These are phyloP conservation scores for Eupristina koningsbergeri DNA, from an alignment of 1,140 invertebrate genomes.

Conservation along the genomic window DNA sequence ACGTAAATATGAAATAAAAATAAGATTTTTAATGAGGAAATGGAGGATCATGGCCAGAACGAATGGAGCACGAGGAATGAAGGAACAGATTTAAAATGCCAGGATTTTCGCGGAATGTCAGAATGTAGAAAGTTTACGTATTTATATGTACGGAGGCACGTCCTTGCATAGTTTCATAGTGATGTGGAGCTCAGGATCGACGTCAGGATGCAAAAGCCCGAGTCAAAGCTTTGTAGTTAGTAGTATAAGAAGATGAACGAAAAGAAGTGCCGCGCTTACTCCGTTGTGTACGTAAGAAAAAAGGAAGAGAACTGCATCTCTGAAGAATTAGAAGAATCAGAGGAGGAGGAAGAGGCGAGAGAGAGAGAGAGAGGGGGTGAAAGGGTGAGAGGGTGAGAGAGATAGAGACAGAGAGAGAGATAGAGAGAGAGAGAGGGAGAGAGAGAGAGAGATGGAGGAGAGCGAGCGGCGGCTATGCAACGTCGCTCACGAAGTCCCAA, in stretches of 20 bases:
- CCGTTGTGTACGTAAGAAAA: conserved; percentile 20
- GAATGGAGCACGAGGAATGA: background rate
- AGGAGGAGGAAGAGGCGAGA: background rate
- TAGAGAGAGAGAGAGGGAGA: conserved; percentile 5
- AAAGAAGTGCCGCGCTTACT: conserved; percentile 22
- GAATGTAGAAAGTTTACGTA: background rate
- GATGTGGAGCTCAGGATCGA: conserved; percentile 11
- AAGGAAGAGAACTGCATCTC: conserved; percentile 40
- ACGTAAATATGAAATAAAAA: background rate
- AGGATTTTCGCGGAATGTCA: background rate
- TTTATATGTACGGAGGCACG: background rate
- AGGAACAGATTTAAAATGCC: conserved; percentile 21
- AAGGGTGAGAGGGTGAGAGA: background rate
- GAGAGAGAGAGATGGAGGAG: conserved; percentile 32
- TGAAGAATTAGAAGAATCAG: background rate
- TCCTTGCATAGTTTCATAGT: conserved; percentile 20
- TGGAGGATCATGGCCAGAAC: background rate
- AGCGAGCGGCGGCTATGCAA: conserved; percentile 39
- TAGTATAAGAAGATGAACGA: conserved; percentile 41
- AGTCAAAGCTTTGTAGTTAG: background rate
- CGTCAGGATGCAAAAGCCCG: background rate
- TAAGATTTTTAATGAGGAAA: background rate
- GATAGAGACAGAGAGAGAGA: conserved; percentile 42
- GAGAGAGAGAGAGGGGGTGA: conserved; percentile 4
- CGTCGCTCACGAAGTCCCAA: conserved; percentile 56